These are phyloP conservation scores for Streptopelia turtur DNA, from an alignment of 2,797 vertebrate species.

Conservation along the genomic window DNA sequence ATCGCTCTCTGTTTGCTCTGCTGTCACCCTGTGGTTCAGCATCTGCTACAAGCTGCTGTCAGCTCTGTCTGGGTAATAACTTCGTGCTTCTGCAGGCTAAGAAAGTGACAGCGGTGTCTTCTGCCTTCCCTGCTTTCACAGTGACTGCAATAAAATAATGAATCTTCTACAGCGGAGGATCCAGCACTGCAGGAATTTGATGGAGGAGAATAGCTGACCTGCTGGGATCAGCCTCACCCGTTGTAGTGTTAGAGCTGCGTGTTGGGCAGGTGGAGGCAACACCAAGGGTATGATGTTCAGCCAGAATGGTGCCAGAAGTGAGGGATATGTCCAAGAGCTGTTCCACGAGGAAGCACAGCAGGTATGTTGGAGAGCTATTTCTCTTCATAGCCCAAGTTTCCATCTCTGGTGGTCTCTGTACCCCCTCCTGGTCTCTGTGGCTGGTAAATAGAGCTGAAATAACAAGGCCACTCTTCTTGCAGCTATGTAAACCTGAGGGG, in stretches of 20 bases:
- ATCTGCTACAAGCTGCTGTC: accelerated
- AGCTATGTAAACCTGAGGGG: not conserved
- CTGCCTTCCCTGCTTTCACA: not conserved
- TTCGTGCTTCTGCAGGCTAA: not conserved
- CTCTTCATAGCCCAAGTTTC: not conserved
- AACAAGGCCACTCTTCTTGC: not conserved
- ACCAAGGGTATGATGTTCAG: not conserved
- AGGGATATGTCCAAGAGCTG: slow-evolving; percentile 84
- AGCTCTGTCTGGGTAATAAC: not conserved
- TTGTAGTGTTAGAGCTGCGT: not conserved
- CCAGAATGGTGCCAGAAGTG: not conserved
- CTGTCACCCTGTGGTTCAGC: not conserved
- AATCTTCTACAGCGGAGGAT: not conserved
- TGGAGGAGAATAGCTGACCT: not conserved
- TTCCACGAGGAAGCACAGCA: slow-evolving; percentile 95
- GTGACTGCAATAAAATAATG: slow-evolving; percentile 42
- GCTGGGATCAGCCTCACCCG: accelerated
- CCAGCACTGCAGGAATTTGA: not conserved
- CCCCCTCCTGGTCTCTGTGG: not conserved
- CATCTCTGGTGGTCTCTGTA: not conserved
- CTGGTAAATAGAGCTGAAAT: not conserved
- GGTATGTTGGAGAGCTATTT: slow-evolving; percentile 71
- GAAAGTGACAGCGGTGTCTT: not conserved
- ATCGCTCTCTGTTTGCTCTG: not conserved
- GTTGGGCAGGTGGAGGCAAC: accelerated